Evolutionary conservation across 1,140 invertebrate species (phyloP), one percentile per base, ranked within the genome.

Genomic region (Trypoxylus dichotomus): DNA sequence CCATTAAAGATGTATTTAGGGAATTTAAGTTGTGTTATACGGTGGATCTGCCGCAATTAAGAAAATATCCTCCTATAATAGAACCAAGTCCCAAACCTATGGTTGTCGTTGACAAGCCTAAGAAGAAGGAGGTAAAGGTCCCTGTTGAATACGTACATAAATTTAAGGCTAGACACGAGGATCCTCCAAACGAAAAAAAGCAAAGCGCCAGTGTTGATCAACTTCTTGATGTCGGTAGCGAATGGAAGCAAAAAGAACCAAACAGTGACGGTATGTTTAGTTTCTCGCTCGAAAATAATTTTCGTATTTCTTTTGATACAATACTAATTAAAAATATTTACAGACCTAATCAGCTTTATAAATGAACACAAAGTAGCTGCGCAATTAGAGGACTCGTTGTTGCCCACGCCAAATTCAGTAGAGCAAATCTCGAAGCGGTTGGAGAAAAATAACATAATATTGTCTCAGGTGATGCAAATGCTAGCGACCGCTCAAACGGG

Each of bases 1-100:
- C 81, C 3, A 25, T 80, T 3, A 11, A 78, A 76, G 80, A 79
- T 84, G 85, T 81, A 83, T 83, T 81, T 75, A 83, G 7, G 13
- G 76, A 79, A 25, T 84, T 79, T 77, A 74, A 74, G 47, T 76
- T 81, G 11, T 25, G 60, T 19, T 79, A 81, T 75, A 75, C 79
- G 27, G 80, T 84, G 76, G 74, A 78, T 32, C 81, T 83, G 0
- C 79, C 79, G n/a, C 76, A 82, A 6, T 60, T 76, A 3, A 75
- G 84, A 77, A 47, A 60, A 25, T 80, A 80, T 79, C 84, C 83
- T 15, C 74, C 74, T 13, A 32, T 42, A 42, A 8, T 1, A 71
- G 8, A 71, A 24, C 24, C 27, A 10, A 3, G 21, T 1, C 2
- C 60, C 60, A 25, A 6, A 2, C 27, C 60, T 10, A 24, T 8